Evolutionary conservation across 2,797 vertebrate species (phyloP), one percentile per base, ranked within the genome.

Genomic region (Acanthornis magna): DNA sequence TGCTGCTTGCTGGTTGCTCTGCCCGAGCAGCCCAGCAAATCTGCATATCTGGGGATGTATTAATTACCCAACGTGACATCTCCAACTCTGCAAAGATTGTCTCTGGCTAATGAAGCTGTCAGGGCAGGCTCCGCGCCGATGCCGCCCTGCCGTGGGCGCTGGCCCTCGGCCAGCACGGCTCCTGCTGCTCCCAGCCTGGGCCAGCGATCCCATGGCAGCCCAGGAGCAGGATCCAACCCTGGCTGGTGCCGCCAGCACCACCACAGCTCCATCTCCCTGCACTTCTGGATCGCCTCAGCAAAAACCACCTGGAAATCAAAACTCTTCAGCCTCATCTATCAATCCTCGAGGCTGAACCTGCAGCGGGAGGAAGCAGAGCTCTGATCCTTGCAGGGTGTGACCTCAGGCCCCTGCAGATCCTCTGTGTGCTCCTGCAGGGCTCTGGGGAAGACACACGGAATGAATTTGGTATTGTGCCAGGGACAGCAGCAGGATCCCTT

Each of bases 81-180:
- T 55, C 65, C 8, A 47, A 25, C 80, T 62, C 63, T 45, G 74
- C 67, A 38, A 51, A 73, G 89, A 13, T 34, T 11, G 5, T 65
- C 48, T 48, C 47, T 23, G 72, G 75, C 91, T 95, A 63, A 91
- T 81, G 87, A 88, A 95, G 84, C 76, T 78, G 60, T 91, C 85
- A 78, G 71, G 72, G 57, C 89, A 61, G 83, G 66, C 84, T n/a
- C 40, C 0, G 21, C 1, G n/a, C 54, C 0, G 15, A 10, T 42
- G 90, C 65, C 0, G 0, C 68, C 63, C 62, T 55, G 61, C 67
- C 6, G 2, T 10, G 29, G 85, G 79, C 2, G 0, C 68, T 79
- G 94, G 86, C 65, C 79, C 54, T 0, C 7, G 61, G 77, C 93
- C 93, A 93, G 85, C 42, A 10, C 68, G 27, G 40, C 38, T 38